Conservation (phyloP, 2,888 invertebrate genomes). For the Acanthopleura granulata region DNA sequence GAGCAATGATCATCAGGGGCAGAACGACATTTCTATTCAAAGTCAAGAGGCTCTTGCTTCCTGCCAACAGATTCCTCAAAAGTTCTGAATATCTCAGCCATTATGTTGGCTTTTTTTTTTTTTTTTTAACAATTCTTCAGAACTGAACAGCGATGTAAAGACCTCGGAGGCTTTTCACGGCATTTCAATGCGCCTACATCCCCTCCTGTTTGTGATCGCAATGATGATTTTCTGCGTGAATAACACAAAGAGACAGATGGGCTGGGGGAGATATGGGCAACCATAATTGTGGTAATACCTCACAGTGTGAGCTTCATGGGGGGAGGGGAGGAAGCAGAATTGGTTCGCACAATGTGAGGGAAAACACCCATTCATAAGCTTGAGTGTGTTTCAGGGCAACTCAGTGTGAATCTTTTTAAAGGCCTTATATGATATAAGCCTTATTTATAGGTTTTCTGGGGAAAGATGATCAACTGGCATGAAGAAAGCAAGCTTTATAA, state of each 20-base stretch:
- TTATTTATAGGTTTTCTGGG: not conserved
- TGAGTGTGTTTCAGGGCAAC: not conserved
- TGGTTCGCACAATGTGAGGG: too few species aligned
- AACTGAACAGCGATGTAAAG: too few species aligned
- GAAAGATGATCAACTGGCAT: too few species aligned
- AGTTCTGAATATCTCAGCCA: too few species aligned
- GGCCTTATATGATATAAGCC: not conserved
- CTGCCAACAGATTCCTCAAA: not conserved
- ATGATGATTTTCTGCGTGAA: not conserved
- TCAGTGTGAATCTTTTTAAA: not conserved
- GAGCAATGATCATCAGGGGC: too few species aligned
- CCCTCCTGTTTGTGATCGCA: not conserved
- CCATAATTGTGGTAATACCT: not conserved
- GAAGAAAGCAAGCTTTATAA: too few species aligned
- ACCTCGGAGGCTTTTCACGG: too few species aligned
- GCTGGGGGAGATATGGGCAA: not conserved
- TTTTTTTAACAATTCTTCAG: too few species aligned
- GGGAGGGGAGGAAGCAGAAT: too few species aligned
- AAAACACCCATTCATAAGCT: not conserved
- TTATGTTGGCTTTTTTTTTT: too few species aligned
- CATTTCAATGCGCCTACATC: not conserved
- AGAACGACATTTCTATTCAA: too few species aligned
- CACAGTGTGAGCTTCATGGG: too few species aligned
- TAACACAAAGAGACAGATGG: not conserved
- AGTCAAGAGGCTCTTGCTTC: not conserved